Conservation (phyloP, 1,140 invertebrate genomes). For the Lordiphosa stackelbergi region DNA sequence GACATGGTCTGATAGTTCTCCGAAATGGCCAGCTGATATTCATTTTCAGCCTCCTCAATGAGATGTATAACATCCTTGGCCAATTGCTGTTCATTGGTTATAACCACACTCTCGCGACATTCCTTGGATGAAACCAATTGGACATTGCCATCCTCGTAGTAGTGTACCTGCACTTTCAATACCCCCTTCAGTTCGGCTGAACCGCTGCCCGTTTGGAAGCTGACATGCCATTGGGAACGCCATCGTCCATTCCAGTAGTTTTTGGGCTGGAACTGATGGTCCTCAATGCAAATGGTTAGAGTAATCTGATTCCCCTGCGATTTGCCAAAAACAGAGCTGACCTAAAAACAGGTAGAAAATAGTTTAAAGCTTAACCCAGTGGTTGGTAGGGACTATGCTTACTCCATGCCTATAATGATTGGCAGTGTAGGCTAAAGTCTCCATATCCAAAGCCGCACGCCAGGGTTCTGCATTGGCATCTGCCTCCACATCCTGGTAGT, state of each 20-base stretch:
- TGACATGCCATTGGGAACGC: slow-evolving; percentile 97
- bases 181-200: slow-evolving; percentile 91
- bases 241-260: slow-evolving; percentile 99
- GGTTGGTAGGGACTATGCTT: slow-evolving; percentile 17
- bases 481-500: slow-evolving; percentile 88
- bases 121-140: slow-evolving; percentile 97
- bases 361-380: not conserved
- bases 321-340: slow-evolving; percentile 90
- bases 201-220: slow-evolving; percentile 83
- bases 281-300: slow-evolving; percentile 96
- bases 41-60: slow-evolving; percentile 94
- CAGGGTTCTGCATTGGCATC: slow-evolving; percentile 90
- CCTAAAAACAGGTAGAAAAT: slow-evolving; percentile 42
- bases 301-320: slow-evolving; percentile 85
- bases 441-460: slow-evolving; percentile 92
- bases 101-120: slow-evolving; percentile 88
- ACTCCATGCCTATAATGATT: slow-evolving; percentile 95
- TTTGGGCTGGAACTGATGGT: slow-evolving; percentile 99
- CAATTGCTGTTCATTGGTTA: slow-evolving; percentile 89
- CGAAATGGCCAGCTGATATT: slow-evolving; percentile 96
- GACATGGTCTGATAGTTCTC: slow-evolving; percentile 99
- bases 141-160: slow-evolving; percentile 99
- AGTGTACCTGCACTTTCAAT: slow-evolving; percentile 97
- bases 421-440: slow-evolving; percentile 90
- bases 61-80: slow-evolving; percentile 93